Evolutionary conservation across 1,140 invertebrate species (phyloP), one percentile per base, ranked within the genome.

Genomic region (Argopecten irradians): DNA sequence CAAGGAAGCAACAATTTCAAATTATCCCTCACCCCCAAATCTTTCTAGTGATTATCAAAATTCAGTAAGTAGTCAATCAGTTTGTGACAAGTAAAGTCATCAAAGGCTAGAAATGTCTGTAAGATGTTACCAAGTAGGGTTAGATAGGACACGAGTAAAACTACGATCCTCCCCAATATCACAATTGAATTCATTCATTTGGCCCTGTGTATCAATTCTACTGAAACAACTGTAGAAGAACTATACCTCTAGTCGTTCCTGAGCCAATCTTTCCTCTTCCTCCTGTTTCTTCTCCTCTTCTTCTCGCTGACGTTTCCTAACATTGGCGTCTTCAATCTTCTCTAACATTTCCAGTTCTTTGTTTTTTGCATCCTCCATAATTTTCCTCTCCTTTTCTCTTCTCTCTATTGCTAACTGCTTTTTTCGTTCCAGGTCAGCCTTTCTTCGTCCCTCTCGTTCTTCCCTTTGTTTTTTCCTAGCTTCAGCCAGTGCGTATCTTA

Each of bases 331-430:
- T 28, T 90, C 91, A 39, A 93, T 94, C 34, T 91, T 91, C 33
- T 92, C 91, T 36, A 93, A 88, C 92, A 93, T 93, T 46, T 93
- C 93, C 71, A 90, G 86, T 41, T 93, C 93, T 55, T 92, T 93
- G 86, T 86, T 88, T 46, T 91, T 89, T 7, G 91, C 93, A 13
- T 91, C 90, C 43, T 92, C 93, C 87, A 90, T 90, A 86, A 92
- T 90, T 34, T 92, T 90, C 34, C 89, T 92, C 85, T 94, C 93
- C 35, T 91, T 88, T 83, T 93, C 93, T n/a, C 92, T 84, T 36
- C 86, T 91, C 1, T 91, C 90, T 34, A 90, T 87, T 0, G 92
- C 91, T 34, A 91, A 85, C 71, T 93, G 90, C 55, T 92, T 93
- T 90, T 92, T 94, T 16, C 92, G 89, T 39, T 93, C 93, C 36